Evolutionary conservation across 35 echinoderm and acorn worm species (phyloP).

Genomic region (Chiridota heheva): DNA sequence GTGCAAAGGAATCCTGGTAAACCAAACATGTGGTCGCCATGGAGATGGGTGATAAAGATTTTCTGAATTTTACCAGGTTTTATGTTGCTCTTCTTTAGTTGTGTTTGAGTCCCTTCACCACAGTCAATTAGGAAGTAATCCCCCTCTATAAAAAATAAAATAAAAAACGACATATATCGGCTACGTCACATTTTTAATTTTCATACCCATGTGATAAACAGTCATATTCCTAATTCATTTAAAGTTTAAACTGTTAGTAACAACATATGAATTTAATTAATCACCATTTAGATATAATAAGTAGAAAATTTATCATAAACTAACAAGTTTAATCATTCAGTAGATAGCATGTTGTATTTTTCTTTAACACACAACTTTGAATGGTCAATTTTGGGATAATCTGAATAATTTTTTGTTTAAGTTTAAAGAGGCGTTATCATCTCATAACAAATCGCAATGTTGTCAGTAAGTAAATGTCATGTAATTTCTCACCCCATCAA

Average conservation of each 20-base stretch:
- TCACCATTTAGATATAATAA: neutral
- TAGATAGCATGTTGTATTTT: no score
- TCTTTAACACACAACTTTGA: no score
- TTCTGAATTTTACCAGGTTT: constrained; percentile 59
- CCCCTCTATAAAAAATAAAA: constrained; percentile 40
- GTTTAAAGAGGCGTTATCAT: no score
- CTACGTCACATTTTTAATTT: neutral
- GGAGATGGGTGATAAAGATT: constrained; percentile 87
- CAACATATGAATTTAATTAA: neutral
- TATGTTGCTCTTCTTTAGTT: constrained; percentile 62
- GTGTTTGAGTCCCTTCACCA: constrained; percentile 82
- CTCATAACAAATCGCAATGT: no score
- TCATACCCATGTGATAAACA: neutral
- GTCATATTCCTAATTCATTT: neutral
- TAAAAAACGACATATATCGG: neutral
- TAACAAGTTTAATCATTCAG: neutral
- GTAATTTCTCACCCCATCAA: no score
- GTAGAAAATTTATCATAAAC: neutral
- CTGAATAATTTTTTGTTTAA: no score
- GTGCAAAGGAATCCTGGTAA: constrained; percentile 72
- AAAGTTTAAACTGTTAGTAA: neutral
- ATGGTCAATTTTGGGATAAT: no score
- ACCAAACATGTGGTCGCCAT: constrained; percentile 81
- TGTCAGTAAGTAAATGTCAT: no score
- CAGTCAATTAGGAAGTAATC: constrained; percentile 72